A percentile compares a stretch with the other conserved stretches of the same genome.
phyloP scores from a whole-genome alignment of 2,888 invertebrate species.

The Holacanthella duospinosa region DNA sequence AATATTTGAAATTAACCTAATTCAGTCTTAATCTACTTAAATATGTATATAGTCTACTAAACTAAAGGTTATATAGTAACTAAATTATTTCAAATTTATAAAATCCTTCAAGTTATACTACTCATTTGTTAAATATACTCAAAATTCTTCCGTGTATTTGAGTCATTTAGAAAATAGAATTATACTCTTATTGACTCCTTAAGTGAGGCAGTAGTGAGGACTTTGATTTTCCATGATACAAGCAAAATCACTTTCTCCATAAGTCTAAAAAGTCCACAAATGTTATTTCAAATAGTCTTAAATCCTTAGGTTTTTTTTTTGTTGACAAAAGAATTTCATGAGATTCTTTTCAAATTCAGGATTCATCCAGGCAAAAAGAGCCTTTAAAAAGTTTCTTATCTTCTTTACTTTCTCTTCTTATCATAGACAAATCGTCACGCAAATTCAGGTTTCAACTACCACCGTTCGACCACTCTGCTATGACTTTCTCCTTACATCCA shows the following conservation, averaged over 20 bases:
- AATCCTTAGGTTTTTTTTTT: neutral
- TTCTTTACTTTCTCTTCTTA: neutral
- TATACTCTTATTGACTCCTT: neutral
- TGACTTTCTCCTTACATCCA: neutral
- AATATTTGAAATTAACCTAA: too few species aligned
- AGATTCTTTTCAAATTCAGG: neutral
- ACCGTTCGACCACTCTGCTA: too few species aligned
- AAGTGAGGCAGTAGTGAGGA: neutral
- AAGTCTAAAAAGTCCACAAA: neutral
- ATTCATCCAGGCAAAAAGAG: neutral
- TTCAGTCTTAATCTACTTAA: too few species aligned
- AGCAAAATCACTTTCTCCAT: neutral
- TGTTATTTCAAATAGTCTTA: neutral
- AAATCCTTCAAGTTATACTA: too few species aligned
- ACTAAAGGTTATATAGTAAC: too few species aligned
- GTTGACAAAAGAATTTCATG: neutral
- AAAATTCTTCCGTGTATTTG: neutral
- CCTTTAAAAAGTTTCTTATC: neutral
- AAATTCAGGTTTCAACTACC: neutral
- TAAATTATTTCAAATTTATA: too few species aligned
- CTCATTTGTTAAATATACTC: too few species aligned
- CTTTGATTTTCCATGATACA: neutral
- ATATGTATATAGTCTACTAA: too few species aligned
- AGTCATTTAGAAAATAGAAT: neutral
- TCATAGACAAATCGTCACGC: neutral